Percentiles rank a stretch among this genome's conserved stretches.
Evolutionary conservation across 2,888 invertebrate species (phyloP).

Genomic region (Bruchidius siliquastri): DNA sequence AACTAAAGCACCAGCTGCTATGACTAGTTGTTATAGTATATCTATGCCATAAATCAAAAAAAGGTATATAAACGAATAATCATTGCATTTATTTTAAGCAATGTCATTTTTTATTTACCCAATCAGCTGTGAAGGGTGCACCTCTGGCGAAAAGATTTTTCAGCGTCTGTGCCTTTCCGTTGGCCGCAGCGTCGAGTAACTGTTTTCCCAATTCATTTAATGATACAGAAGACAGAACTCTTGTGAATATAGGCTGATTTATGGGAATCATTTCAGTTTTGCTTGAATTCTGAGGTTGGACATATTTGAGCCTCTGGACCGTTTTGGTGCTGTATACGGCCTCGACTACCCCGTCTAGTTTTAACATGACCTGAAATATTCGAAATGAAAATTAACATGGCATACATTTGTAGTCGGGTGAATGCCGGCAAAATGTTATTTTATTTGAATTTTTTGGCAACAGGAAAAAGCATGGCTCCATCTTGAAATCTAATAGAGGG

Average conservation of each 20-base stretch:
- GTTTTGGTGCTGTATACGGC: conserved; percentile 14
- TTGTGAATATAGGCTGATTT: neutral
- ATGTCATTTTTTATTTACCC: too few relatives aligned
- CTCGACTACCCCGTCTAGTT: conserved; percentile 22
- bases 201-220: conserved; percentile 79
- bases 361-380: conserved; percentile 35
- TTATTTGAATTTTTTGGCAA: conserved; percentile 29
- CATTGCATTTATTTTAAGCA: neutral
- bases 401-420: conserved; percentile 19
- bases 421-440: conserved; percentile 17
- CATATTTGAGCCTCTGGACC: conserved; percentile 26
- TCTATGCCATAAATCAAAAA: too few relatives aligned
- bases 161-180: conserved; percentile 73
- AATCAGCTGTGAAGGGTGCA: conserved; percentile 89
- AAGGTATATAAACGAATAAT: neutral
- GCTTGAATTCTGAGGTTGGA: neutral
- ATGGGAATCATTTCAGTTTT: neutral
- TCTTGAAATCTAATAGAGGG: conserved; percentile 45
- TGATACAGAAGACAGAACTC: conserved; percentile 35
- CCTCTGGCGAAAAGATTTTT: conserved; percentile 76
- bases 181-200: conserved; percentile 71
- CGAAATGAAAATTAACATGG: conserved; percentile 7
- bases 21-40: too few relatives aligned
- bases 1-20: too few relatives aligned
- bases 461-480: conserved; percentile 49